Conservation (phyloP, 2,797 vertebrate genomes). For the Tragelaphus oryx region DNA sequence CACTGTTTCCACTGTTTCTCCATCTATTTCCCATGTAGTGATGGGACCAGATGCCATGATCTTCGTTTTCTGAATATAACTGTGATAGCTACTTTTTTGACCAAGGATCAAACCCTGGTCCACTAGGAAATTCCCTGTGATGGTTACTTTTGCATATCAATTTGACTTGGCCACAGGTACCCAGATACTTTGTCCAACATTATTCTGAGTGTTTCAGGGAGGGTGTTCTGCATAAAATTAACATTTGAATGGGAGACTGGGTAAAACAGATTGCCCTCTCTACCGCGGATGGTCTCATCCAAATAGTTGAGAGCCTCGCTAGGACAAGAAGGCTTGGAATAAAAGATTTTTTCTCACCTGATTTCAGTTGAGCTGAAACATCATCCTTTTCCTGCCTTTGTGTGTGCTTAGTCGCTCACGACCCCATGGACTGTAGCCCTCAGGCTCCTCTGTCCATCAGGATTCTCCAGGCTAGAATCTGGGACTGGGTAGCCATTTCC, state of each 20-base stretch:
- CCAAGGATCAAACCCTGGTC: not conserved
- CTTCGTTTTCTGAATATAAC: not conserved
- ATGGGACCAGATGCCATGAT: too few relatives aligned
- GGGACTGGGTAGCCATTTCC: not conserved
- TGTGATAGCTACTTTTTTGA: not conserved
- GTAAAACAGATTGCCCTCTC: not conserved
- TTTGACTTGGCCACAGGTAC: not conserved
- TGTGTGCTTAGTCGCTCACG: not conserved
- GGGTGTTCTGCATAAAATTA: not conserved
- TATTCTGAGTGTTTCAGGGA: not conserved
- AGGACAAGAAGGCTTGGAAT: not conserved
- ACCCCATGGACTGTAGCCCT: not conserved
- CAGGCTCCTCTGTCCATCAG: not conserved
- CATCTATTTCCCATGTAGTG: too few relatives aligned
- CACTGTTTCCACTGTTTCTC: too few relatives aligned
- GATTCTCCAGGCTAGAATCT: not conserved
- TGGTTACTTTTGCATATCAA: not conserved
- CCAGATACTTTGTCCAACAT: not conserved
- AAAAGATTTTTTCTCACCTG: not conserved
- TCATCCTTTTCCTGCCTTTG: not conserved
- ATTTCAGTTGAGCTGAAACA: not conserved
- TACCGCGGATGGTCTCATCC: not conserved
- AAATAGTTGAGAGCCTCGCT: not conserved
- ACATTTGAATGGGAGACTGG: not conserved
- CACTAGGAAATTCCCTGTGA: not conserved